These are phyloP conservation scores for Ylistrum balloti DNA, from an alignment of 1,140 invertebrate species.

Conservation along the genomic window DNA sequence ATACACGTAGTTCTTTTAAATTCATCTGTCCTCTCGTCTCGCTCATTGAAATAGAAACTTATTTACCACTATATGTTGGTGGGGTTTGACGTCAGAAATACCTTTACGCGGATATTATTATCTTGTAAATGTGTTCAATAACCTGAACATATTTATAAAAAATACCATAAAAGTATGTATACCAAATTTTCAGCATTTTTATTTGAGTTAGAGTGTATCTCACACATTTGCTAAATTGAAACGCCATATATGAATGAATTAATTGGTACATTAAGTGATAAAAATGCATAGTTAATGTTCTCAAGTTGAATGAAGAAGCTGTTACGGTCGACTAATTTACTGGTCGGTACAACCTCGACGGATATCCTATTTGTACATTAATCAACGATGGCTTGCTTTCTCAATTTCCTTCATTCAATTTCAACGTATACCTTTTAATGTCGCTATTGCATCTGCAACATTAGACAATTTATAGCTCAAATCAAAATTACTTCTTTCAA, in stretches of 20 bases:
- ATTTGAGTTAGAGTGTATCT: too few species aligned
- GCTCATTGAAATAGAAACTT: too few species aligned
- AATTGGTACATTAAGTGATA: background rate
- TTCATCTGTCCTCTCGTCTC: too few species aligned
- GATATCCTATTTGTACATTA: background rate
- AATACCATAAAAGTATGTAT: too few species aligned
- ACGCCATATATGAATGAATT: conserved; percentile 10
- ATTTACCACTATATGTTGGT: too few species aligned
- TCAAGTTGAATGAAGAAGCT: background rate
- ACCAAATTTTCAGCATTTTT: too few species aligned
- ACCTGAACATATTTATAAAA: too few species aligned
- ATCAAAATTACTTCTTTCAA: conserved; percentile 30
- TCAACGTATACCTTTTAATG: conserved; percentile 12
- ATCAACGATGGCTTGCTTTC: conserved; percentile 1
- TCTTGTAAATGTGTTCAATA: too few species aligned
- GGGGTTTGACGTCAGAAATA: too few species aligned
- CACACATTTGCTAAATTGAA: background rate
- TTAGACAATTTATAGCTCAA: conserved; percentile 40
- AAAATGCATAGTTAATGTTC: conserved; percentile 15
- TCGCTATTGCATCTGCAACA: background rate
- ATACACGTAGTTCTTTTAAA: too few species aligned
- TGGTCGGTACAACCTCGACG: background rate
- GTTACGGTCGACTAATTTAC: background rate
- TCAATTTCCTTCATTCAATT: background rate
- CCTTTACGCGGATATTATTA: too few species aligned